These are phyloP conservation scores for Serripes groenlandicus DNA, from an alignment of 2,888 invertebrate genomes.

Conservation along the genomic window DNA sequence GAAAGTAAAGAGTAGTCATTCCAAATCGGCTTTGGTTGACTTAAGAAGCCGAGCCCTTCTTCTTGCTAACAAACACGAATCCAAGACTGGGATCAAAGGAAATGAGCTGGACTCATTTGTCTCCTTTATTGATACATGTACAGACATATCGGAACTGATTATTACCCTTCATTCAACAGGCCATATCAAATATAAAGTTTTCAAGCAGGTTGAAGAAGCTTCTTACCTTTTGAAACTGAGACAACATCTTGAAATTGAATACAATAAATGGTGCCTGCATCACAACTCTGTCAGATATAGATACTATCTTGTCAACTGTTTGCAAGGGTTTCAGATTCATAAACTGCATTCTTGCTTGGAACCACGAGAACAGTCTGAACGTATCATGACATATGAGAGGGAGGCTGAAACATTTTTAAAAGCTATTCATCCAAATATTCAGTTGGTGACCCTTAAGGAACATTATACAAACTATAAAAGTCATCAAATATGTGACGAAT, in stretches of 20 bases:
- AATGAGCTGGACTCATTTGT: conserved; percentile 43
- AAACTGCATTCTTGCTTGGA: conserved; percentile 56
- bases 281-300: conserved; percentile 39
- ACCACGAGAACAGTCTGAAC: neutral
- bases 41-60: conserved; percentile 70
- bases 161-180: conserved; percentile 47
- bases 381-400: neutral
- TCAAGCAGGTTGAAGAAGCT: neutral
- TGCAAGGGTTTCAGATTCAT: conserved; percentile 66
- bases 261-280: conserved; percentile 49
- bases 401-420: conserved; percentile 47
- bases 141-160: conserved; percentile 44
- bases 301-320: conserved; percentile 64
- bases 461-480: neutral
- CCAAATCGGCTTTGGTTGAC: conserved; percentile 49
- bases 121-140: conserved; percentile 37
- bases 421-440: conserved; percentile 60
- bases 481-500: neutral
- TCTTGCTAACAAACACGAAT: conserved; percentile 56
- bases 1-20: neutral
- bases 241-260: conserved; percentile 21
- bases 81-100: conserved; percentile 20
- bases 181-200: conserved; percentile 45
- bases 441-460: neutral
- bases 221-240: conserved; percentile 15